Base-by-base conservation (phyloP, 2,888 invertebrate genomes). In the Lasioglossum lativentre region DNA sequence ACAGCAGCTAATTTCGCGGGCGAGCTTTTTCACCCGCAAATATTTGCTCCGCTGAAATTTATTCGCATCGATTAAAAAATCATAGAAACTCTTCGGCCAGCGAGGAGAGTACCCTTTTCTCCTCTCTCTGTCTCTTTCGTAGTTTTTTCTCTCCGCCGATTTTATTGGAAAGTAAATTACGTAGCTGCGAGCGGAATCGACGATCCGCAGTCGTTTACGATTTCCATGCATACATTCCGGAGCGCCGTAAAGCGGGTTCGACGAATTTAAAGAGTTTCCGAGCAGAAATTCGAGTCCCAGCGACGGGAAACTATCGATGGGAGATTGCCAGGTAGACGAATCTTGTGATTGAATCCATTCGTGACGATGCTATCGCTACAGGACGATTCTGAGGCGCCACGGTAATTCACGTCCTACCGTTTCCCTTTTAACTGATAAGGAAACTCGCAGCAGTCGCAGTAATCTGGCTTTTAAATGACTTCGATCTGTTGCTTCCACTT, bases 221-320 rank as follows among this genome's bases (percentile, higher is more conserved):
- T 82, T 82, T 66, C 71, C 80, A 75, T 75, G 56, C 78, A 52
- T 59, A 66, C 19, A 73, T 68, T 45, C 16, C 14, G 27, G 8
- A 12, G 10, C 66, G 38, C 34, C 34, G 78, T 52, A 70, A 56
- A 78, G 68, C 47, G 71, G 10, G n/a, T 10, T 10, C 68, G 40
- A 14, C 72, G 66, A n/a, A 73, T 78, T 82, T 73, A 45, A 78
- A 75, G 79, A 79, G 80, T 30, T 63, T 52, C 30, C 70, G 23
- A 34, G 34, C 27, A 42, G 40, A 34, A 56, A 52, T 12, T n/a
- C n/a, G 34, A 56, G 30, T 52, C 10, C 12, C 23, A 45, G 38
- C 78, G 42, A 56, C 52, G 19, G 72, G 38, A 38, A 56, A 68
- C 78, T 27, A 74, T 70, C 45, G 74, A 38, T 0, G n/a, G 70